Evolutionary conservation across 2,888 invertebrate species (phyloP).

Genomic region (Ernsta delagoae): DNA sequence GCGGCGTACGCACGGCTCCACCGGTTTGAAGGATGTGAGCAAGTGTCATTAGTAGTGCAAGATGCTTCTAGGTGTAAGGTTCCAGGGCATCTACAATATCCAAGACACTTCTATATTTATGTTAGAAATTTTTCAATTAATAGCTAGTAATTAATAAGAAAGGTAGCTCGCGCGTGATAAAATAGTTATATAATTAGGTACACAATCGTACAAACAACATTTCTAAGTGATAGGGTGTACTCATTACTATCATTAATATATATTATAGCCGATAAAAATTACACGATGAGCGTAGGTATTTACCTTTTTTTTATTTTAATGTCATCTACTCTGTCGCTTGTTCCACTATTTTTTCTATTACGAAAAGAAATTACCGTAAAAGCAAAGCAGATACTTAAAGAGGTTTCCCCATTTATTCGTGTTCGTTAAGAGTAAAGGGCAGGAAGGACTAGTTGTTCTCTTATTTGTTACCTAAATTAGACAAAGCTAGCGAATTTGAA

Average conservation of each 20-base stretch:
- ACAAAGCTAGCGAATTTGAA: conserved; percentile 37
- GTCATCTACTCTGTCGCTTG: too few species aligned
- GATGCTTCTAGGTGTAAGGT: conserved; percentile 31
- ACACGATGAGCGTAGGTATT: too few species aligned
- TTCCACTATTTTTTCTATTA: background rate
- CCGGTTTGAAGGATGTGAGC: conserved; percentile 34
- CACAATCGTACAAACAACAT: too few species aligned
- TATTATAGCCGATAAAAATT: too few species aligned
- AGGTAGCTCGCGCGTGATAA: too few species aligned
- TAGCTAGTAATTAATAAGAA: too few species aligned
- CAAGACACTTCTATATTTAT: background rate
- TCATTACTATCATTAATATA: too few species aligned
- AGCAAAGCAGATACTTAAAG: background rate
- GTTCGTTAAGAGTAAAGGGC: conserved; percentile 37
- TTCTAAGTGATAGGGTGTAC: too few species aligned
- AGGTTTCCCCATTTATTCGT: conserved; percentile 30
- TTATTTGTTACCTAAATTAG: conserved; percentile 37
- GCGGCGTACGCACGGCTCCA: conserved; percentile 18
- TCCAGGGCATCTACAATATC: conserved; percentile 16
- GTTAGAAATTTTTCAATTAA: background rate
- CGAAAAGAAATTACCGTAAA: background rate
- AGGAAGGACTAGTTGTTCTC: conserved; percentile 35
- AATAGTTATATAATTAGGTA: too few species aligned
- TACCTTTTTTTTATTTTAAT: too few species aligned
- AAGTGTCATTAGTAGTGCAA: conserved; percentile 34